Evolutionary conservation across 2,797 vertebrate species (phyloP).

Genomic region (Urocyon cinereoargenteus): DNA sequence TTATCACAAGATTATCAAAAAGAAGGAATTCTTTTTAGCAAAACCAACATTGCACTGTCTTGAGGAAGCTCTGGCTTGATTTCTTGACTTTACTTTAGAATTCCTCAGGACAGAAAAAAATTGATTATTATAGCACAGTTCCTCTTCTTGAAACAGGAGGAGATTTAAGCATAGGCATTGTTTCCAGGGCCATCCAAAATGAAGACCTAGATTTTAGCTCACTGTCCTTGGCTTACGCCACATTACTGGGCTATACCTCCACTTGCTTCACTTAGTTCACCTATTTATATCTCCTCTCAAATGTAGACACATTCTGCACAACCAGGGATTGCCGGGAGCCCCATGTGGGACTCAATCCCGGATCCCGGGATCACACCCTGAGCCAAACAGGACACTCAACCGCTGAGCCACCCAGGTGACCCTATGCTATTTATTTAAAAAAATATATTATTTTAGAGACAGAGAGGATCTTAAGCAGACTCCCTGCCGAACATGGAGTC

Average conservation of each 20-base stretch:
- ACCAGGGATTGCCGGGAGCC: not conserved
- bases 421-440: too few relatives aligned
- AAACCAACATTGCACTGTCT: not conserved
- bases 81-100: not conserved
- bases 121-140: not conserved
- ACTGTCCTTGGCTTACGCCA: not conserved
- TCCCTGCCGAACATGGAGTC: rapidly evolving
- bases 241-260: not conserved
- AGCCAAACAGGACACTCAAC: too few relatives aligned
- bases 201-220: not conserved
- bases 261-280: not conserved
- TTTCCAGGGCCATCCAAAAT: not conserved
- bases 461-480: not conserved
- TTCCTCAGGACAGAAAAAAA: not conserved
- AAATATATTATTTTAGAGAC: not conserved
- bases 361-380: too few relatives aligned
- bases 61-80: conserved; percentile 17
- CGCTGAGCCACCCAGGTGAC: too few relatives aligned
- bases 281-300: not conserved
- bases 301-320: not conserved
- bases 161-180: not conserved
- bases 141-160: not conserved
- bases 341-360: too few relatives aligned
- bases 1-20: not conserved
- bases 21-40: conserved; percentile 15